phyloP scores from a whole-genome alignment of 2,113 vertebrate genomes.

The Accipiter cooperii region DNA sequence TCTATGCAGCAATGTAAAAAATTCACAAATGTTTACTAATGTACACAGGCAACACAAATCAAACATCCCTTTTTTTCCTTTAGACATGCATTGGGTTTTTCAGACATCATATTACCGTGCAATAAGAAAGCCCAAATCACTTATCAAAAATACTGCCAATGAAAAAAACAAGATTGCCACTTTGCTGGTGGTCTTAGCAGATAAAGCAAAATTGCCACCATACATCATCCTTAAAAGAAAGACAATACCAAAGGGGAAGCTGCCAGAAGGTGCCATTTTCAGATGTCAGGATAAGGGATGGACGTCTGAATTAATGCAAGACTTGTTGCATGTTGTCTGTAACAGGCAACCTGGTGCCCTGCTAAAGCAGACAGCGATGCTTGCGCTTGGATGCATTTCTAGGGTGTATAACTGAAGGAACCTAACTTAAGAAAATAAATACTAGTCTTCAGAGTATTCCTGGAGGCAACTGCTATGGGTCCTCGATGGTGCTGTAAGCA shows the following conservation, averaged over 20 bases:
- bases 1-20: background rate
- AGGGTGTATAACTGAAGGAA: background rate
- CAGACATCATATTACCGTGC: background rate
- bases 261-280: constrained; percentile 60
- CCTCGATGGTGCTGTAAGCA: background rate
- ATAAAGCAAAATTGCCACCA: constrained; percentile 55
- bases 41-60: background rate
- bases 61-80: background rate
- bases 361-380: background rate
- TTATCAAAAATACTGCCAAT: constrained; percentile 34
- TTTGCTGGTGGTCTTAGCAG: constrained; percentile 59
- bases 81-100: background rate
- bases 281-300: constrained; percentile 65
- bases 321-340: constrained; percentile 55
- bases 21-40: background rate
- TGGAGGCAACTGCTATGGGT: background rate
- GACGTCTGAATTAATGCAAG: constrained; percentile 46
- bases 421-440: background rate
- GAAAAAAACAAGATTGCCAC: constrained; percentile 14
- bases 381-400: background rate
- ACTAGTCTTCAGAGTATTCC: background rate
- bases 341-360: constrained; percentile 18
- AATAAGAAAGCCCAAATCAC: constrained; percentile 36
- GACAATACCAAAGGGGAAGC: constrained; percentile 51
- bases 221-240: constrained; percentile 58